A percentile compares a stretch with the other conserved stretches of the same genome.
These are phyloP conservation scores for Nothoprocta pentlandii DNA, from an alignment of 2,113 vertebrate species.

Conservation along the genomic window DNA sequence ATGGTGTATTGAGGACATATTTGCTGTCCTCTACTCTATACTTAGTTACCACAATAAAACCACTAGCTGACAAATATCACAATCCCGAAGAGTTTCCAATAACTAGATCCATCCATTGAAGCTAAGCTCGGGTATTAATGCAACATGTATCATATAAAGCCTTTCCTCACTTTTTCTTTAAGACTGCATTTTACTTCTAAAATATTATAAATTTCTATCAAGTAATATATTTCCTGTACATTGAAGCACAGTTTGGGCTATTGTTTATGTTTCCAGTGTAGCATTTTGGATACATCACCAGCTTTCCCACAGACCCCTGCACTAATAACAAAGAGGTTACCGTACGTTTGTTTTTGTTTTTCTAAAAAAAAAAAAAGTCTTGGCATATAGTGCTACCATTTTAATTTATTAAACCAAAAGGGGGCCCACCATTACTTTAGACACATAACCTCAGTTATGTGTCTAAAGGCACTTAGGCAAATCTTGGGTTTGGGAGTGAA, in stretches of 20 bases:
- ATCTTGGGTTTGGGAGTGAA: background rate
- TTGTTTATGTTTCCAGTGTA: fast-evolving
- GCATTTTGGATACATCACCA: background rate
- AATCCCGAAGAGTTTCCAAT: background rate
- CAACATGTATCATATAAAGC: background rate
- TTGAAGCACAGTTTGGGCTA: background rate
- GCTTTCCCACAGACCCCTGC: background rate
- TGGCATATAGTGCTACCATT: background rate
- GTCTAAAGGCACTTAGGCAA: background rate
- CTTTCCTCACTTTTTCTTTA: background rate
- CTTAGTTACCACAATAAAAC: background rate
- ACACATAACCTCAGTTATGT: background rate
- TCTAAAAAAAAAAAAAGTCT: background rate
- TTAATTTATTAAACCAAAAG: background rate
- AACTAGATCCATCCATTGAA: background rate
- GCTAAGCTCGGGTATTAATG: background rate
- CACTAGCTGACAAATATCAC: background rate
- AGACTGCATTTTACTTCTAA: background rate
- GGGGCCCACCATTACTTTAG: background rate
- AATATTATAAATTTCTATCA: background rate
- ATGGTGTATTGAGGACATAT: background rate
- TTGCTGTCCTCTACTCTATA: background rate
- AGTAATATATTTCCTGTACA: background rate
- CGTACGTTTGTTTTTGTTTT: background rate
- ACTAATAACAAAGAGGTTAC: background rate